Percentiles rank a stretch among this genome's conserved stretches.
Conservation (phyloP, 2,113 vertebrate species). For the Semicossyphus pulcher region DNA sequence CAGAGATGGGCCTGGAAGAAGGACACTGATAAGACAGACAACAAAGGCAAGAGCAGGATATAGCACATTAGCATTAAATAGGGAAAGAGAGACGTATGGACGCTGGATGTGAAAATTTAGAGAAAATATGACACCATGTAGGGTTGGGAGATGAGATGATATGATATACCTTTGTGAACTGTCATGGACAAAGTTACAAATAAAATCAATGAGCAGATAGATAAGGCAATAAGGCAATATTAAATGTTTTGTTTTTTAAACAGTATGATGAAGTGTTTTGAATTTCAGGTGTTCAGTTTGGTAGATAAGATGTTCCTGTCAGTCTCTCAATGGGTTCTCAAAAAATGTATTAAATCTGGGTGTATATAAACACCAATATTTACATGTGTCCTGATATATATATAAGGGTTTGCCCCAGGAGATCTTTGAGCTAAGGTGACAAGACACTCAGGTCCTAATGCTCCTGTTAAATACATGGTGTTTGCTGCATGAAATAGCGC, state of each 20-base stretch:
- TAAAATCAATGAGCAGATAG: no score
- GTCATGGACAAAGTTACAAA: no score
- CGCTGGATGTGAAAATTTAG: slow-evolving; percentile 1
- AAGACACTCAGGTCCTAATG: neutral
- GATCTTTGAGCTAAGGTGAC: neutral
- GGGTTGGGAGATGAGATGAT: neutral
- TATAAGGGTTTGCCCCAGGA: neutral
- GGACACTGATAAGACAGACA: slow-evolving; percentile 71
- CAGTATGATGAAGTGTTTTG: neutral
- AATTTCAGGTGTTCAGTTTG: neutral
- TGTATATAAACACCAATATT: no score
- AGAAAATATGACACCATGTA: neutral
- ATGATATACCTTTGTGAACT: no score
- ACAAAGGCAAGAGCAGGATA: slow-evolving; percentile 60
- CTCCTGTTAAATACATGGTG: neutral
- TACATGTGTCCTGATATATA: neutral
- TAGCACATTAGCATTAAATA: slow-evolving; percentile 33
- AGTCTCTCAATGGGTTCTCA: no score
- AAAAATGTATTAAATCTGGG: no score
- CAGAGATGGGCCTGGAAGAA: slow-evolving; percentile 55
- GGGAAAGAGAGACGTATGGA: slow-evolving; percentile 18
- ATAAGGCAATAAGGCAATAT: no score
- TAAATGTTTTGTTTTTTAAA: neutral
- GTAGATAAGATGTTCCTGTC: no score
- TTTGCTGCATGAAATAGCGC: neutral